Base-by-base conservation (phyloP, 2,888 invertebrate species). In the Sphinx pinastri region DNA sequence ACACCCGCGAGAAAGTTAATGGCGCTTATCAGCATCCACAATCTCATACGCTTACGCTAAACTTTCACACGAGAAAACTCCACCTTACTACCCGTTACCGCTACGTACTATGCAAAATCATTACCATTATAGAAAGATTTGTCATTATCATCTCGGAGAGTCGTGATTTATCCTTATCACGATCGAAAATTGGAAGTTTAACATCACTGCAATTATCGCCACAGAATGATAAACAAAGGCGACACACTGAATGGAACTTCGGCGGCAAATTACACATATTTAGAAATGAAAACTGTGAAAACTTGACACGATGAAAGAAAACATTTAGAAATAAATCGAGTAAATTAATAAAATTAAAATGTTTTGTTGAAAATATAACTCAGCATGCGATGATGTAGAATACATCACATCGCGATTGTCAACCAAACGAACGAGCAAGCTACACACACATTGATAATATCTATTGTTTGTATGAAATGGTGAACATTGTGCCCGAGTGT, bases 171-270 rank as follows among this genome's bases (percentile, higher is more conserved):
- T 95, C 94, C 94, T 95, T 96, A 94, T 96, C 96, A 95, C 96
- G 96, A 92, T 96, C 96, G 93, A 96, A 96, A 94, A 96, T 96
- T 95, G 96, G 95, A 94, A 96, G 95, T 94, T 95, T 96, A 94
- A 95, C 95, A 95, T 96, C 96, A 95, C 96, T 94, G 93, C 94
- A 95, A 93, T 94, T 94, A 94, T 94, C 94, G 93, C 95, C 95
- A 94, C 95, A 95, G 91, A 95, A 95, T 94, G 97, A 97, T 96
- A 98, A 96, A 96, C 97, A 98, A 96, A 98, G 96, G 95, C 97
- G 97, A 97, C 97, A 97, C 95, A 98, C 96, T 96, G 97, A 97
- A 95, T 97, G 97, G 95, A 97, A 97, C 96, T 97, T 97, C 95
- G 96, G 96, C 96, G 97, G 97, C 96, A 97, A 96, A 96, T 96